Evolutionary conservation across 1,140 invertebrate genomes (phyloP).

Genomic region (Drosophila burlai): DNA sequence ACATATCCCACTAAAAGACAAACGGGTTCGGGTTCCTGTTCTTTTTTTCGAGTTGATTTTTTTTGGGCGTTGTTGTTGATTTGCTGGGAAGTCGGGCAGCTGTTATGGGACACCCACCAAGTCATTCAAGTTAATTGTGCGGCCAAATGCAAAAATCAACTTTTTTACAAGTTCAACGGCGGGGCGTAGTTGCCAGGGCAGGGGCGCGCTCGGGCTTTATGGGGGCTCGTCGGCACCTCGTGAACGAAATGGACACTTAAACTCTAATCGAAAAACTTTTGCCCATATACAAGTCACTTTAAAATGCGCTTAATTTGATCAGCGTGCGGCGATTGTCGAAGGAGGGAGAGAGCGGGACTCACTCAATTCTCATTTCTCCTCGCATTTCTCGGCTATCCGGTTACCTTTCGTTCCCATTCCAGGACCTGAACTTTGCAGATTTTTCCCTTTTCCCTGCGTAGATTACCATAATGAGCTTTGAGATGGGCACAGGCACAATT

Average conservation of each 20-base stretch:
- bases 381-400: slow-evolving; percentile 23
- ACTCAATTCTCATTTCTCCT: slow-evolving; percentile 25
- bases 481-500: slow-evolving; percentile 47
- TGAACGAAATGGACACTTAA: slow-evolving; percentile 82
- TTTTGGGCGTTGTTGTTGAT: slow-evolving; percentile 46
- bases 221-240: slow-evolving; percentile 69
- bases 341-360: slow-evolving; percentile 9
- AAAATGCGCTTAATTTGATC: slow-evolving; percentile 84
- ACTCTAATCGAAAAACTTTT: slow-evolving; percentile 84
- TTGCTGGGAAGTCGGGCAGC: slow-evolving; percentile 67
- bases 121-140: slow-evolving; percentile 81
- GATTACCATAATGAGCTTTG: slow-evolving; percentile 79
- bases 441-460: slow-evolving; percentile 31
- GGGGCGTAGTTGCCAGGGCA: slow-evolving; percentile 7
- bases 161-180: slow-evolving; percentile 67
- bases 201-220: not conserved
- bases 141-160: slow-evolving; percentile 83
- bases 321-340: slow-evolving; percentile 76
- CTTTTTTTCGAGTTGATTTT: slow-evolving; percentile 19
- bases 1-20: slow-evolving; percentile 22
- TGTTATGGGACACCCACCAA: slow-evolving; percentile 61
- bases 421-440: not conserved
- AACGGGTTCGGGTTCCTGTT: slow-evolving; percentile 31
- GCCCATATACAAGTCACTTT: slow-evolving; percentile 83
- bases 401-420: slow-evolving; percentile 20